phyloP scores from a whole-genome alignment of 2,113 vertebrate species.

The Leucopternis melanops region DNA sequence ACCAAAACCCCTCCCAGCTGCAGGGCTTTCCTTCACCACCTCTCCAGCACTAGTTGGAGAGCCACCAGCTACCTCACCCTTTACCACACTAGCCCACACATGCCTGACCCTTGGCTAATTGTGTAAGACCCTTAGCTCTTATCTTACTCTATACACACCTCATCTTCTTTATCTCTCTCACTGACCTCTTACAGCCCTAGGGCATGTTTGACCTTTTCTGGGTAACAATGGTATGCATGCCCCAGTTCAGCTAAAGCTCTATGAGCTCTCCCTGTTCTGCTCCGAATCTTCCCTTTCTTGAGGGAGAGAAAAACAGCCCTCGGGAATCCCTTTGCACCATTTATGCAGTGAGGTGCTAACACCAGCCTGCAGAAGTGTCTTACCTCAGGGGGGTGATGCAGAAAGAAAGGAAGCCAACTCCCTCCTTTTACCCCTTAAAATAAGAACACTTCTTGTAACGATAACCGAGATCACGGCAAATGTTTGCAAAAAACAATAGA shows the following conservation, averaged over 20 bases:
- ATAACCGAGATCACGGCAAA: neutral
- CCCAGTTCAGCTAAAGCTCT: neutral
- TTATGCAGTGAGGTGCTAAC: neutral
- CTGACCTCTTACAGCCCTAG: neutral
- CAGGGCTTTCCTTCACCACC: neutral
- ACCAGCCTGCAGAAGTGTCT: neutral
- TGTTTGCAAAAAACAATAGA: neutral
- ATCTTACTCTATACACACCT: neutral
- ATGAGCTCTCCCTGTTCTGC: neutral
- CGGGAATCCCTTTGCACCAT: neutral
- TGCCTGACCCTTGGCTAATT: neutral
- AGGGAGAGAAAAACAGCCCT: neutral
- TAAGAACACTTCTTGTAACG: neutral
- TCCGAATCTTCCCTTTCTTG: neutral
- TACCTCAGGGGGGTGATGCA: neutral
- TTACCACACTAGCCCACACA: neutral
- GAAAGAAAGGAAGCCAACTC: neutral
- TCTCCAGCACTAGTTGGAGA: neutral
- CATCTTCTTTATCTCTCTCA: conserved; percentile 9
- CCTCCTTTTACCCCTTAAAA: neutral
- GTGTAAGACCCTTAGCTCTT: neutral
- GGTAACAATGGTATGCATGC: neutral
- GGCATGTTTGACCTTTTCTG: neutral
- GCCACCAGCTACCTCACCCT: neutral
- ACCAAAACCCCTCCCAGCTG: neutral